Conservation (phyloP, 2,797 vertebrate species). For the Telmatherina bonti region DNA sequence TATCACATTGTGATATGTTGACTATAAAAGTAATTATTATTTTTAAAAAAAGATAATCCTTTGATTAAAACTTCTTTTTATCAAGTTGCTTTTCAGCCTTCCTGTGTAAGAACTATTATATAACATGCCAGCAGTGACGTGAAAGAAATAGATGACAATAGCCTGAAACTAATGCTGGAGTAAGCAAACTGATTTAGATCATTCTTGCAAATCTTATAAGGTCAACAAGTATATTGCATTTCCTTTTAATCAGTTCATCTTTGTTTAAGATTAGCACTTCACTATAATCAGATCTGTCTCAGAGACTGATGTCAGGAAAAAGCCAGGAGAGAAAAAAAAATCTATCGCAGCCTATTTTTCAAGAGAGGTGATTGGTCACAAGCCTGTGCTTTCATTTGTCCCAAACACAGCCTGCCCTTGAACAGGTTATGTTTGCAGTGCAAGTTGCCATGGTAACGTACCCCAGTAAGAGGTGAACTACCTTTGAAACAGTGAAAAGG, state of each 20-base stretch:
- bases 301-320: background rate
- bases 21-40: too few species aligned
- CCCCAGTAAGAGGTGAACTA: background rate
- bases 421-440: background rate
- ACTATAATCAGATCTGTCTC: background rate
- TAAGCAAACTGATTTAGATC: too few species aligned
- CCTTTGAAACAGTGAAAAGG: constrained; percentile 5
- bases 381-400: background rate
- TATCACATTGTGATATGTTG: too few species aligned
- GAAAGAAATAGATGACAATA: too few species aligned
- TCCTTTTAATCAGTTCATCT: background rate
- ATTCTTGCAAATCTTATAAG: too few species aligned
- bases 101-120: too few species aligned
- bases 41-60: too few species aligned
- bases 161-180: too few species aligned
- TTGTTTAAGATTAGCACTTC: background rate
- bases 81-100: too few species aligned
- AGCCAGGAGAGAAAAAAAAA: background rate
- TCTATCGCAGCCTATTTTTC: constrained; percentile 1
- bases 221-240: background rate
- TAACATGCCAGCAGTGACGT: too few species aligned
- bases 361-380: background rate
- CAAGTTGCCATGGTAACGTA: background rate
- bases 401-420: constrained; percentile 2
- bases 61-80: too few species aligned